Conservation (phyloP, 1,140 invertebrate species). For the Leptestheria dahalacensis region DNA sequence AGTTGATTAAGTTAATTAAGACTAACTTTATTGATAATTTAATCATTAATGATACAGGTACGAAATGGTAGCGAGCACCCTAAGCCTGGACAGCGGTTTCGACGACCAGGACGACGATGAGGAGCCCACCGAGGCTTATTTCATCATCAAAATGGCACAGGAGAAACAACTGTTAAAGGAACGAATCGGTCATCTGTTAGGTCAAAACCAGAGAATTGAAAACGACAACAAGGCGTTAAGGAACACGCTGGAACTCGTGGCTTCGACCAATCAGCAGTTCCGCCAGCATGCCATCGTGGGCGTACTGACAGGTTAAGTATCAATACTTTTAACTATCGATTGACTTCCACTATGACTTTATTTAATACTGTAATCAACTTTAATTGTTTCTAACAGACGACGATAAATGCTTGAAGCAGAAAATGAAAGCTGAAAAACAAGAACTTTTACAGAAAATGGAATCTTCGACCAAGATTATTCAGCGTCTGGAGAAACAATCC, state of each 20-base stretch:
- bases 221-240: slow-evolving; percentile 5
- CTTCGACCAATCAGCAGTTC: slow-evolving; percentile 7
- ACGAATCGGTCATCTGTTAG: neutral
- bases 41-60: neutral
- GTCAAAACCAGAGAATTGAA: neutral
- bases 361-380: too few species aligned
- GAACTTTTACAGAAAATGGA: neutral
- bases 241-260: neutral
- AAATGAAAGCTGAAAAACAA: neutral
- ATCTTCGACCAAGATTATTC: neutral
- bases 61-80: neutral
- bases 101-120: neutral
- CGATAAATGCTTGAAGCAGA: neutral
- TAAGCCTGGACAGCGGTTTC: neutral
- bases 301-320: neutral
- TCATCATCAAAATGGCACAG: slow-evolving; percentile 6
- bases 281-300: slow-evolving; percentile 4
- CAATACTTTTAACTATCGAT: neutral
- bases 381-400: neutral
- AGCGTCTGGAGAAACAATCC: neutral
- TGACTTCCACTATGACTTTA: neutral
- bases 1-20: too few species aligned
- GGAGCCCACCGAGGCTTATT: slow-evolving; percentile 3
- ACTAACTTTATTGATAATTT: too few species aligned
- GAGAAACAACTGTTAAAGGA: slow-evolving; percentile 8